Conservation (phyloP, 2,113 vertebrate species). For the Percina caprodes region DNA sequence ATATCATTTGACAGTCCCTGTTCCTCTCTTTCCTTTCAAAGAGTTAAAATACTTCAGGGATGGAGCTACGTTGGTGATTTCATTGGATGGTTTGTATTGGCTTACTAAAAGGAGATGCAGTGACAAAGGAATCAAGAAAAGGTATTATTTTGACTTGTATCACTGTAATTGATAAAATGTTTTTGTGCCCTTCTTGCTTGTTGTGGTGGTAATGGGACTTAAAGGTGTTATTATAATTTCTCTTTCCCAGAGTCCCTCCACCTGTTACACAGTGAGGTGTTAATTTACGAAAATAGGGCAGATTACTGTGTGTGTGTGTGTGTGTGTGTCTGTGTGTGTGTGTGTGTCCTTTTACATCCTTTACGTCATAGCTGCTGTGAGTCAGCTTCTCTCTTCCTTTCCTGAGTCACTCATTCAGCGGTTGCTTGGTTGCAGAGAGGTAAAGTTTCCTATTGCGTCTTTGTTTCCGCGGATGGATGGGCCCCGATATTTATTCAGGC, state of each 20-base stretch:
- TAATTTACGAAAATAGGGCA: constrained; percentile 86
- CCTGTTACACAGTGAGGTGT: constrained; percentile 87
- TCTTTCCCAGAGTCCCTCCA: constrained; percentile 50
- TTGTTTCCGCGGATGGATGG: constrained; percentile 73
- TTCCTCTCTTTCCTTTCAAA: constrained; percentile 73
- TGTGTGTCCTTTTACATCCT: constrained; percentile 65
- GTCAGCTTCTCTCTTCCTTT: constrained; percentile 81
- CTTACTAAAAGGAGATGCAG: constrained; percentile 84
- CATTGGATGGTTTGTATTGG: constrained; percentile 87
- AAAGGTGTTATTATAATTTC: constrained; percentile 9
- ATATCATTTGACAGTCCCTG: constrained; percentile 1
- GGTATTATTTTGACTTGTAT: constrained; percentile 75
- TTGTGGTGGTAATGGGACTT: constrained; percentile 30
- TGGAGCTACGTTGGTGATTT: constrained; percentile 83
- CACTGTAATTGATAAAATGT: not conserved
- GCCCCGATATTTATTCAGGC: constrained; percentile 86
- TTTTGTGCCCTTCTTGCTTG: constrained; percentile 17
- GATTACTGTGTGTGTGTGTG: constrained; percentile 83
- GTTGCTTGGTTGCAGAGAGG: constrained; percentile 83
- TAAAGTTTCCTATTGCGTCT: constrained; percentile 86
- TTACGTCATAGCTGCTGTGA: constrained; percentile 83
- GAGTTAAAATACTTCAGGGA: constrained; percentile 85
- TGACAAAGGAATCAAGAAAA: constrained; percentile 78
- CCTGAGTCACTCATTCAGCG: constrained; percentile 82
- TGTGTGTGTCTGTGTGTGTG: constrained; percentile 29